A percentile compares a stretch with the other conserved stretches of the same genome.
phyloP scores from a whole-genome alignment of 2,113 vertebrate genomes.

The Spilogale gracilis region DNA sequence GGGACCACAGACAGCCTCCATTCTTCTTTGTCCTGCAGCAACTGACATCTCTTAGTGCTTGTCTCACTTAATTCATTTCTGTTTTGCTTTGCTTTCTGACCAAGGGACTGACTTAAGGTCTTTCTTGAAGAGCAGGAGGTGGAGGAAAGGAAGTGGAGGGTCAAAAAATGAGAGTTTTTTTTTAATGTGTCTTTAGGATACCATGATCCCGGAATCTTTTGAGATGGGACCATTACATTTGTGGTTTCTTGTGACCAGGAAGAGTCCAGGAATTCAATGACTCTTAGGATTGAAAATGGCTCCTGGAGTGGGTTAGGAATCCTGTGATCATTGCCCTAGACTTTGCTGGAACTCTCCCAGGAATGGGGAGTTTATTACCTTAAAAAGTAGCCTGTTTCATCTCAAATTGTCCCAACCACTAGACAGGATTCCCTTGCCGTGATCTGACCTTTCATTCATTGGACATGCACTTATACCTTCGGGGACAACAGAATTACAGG shows the following conservation, averaged over 20 bases:
- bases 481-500: neutral
- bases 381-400: neutral
- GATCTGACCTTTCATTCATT: neutral
- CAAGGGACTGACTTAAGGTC: neutral
- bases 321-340: neutral
- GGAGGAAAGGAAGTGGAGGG: neutral
- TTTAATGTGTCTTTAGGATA: neutral
- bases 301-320: neutral
- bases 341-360: neutral
- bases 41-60: neutral
- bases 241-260: neutral
- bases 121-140: neutral
- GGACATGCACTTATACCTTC: neutral
- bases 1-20: constrained; percentile 52
- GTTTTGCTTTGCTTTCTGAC: constrained; percentile 51
- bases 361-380: neutral
- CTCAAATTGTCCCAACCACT: neutral
- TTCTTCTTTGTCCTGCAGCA: neutral
- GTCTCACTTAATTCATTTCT: neutral
- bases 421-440: neutral
- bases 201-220: neutral
- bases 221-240: neutral
- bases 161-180: neutral
- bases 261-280: neutral
- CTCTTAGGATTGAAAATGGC: neutral